Conservation (phyloP, 92 coral and sea anemone species). For the Nematostella vectensis region DNA sequence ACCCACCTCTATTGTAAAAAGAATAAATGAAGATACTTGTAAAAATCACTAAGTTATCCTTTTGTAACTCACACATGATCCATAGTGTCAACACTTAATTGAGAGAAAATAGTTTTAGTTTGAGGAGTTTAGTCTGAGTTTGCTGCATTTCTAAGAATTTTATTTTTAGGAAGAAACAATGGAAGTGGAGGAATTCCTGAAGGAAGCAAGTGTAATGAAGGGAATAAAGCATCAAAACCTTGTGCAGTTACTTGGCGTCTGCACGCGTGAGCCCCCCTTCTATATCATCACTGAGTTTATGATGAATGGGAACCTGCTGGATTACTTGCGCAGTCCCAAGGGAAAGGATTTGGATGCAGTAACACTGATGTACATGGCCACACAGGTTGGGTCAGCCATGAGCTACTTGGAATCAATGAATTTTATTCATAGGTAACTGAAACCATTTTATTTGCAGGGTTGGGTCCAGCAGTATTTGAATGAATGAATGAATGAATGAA, state of each 20-base stretch:
- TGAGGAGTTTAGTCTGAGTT: too few species aligned
- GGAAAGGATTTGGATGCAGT: conserved; percentile 86
- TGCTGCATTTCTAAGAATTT: too few species aligned
- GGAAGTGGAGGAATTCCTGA: conserved; percentile 96
- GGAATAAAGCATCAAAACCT: conserved; percentile 75
- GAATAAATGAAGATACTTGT: too few species aligned
- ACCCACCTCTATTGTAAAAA: too few species aligned
- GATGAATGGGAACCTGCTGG: conserved; percentile 87
- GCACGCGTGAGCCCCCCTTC: conserved; percentile 96
- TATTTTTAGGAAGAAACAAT: conserved; percentile 86
- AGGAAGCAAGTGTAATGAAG: conserved; percentile 94
- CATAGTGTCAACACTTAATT: too few species aligned
- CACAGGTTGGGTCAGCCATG: conserved; percentile 95
- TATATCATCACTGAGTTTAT: conserved; percentile 93
- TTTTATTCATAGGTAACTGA: conserved; percentile 96
- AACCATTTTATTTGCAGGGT: too few species aligned
- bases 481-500: too few species aligned
- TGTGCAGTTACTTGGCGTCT: conserved; percentile 91
- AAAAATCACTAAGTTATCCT: too few species aligned
- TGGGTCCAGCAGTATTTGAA: too few species aligned
- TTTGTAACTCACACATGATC: too few species aligned
- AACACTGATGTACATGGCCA: conserved; percentile 87
- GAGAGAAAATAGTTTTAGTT: too few species aligned
- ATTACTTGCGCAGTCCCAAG: conserved; percentile 79
- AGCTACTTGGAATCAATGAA: conserved; percentile 78